Percentiles rank a stretch among this genome's conserved stretches.
Evolutionary conservation across 2,797 vertebrate species (phyloP).

Genomic region (Rhabdomys pumilio): DNA sequence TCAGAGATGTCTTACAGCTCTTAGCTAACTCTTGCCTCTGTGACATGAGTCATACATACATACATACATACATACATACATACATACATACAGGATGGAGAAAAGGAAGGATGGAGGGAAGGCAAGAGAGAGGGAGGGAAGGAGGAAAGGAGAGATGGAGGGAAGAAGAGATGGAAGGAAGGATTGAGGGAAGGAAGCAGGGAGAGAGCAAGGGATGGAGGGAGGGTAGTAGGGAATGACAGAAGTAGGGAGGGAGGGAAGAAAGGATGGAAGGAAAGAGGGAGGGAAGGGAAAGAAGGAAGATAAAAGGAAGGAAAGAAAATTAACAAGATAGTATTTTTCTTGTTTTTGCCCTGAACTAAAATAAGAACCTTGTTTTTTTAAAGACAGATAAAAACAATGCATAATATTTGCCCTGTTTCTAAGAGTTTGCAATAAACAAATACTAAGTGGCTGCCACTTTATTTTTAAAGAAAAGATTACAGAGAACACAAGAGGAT

Average conservation of each 20-base stretch:
- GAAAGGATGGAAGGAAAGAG: too few relatives aligned
- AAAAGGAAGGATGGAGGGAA: background rate
- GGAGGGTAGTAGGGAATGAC: background rate
- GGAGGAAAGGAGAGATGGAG: background rate
- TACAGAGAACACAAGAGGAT: background rate
- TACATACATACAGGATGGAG: background rate
- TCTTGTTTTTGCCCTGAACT: background rate
- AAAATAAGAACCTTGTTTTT: background rate
- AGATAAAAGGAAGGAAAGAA: background rate
- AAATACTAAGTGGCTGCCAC: background rate
- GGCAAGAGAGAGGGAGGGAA: too few relatives aligned
- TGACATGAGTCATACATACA: background rate
- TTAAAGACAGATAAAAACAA: background rate
- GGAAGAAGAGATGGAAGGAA: background rate
- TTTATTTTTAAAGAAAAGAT: background rate
- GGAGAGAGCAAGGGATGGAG: rapidly evolving
- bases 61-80: too few relatives aligned
- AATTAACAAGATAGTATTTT: background rate
- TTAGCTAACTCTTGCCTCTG: background rate
- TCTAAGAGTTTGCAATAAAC: background rate
- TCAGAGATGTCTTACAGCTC: background rate
- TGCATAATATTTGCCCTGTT: background rate
- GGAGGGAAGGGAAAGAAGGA: too few relatives aligned
- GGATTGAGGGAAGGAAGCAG: too few relatives aligned
- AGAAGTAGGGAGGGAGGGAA: too few relatives aligned